Percentiles rank a stretch among this genome's conserved stretches.
These are phyloP conservation scores for Agonopterix arenella DNA, from an alignment of 2,888 invertebrate species.

Conservation along the genomic window DNA sequence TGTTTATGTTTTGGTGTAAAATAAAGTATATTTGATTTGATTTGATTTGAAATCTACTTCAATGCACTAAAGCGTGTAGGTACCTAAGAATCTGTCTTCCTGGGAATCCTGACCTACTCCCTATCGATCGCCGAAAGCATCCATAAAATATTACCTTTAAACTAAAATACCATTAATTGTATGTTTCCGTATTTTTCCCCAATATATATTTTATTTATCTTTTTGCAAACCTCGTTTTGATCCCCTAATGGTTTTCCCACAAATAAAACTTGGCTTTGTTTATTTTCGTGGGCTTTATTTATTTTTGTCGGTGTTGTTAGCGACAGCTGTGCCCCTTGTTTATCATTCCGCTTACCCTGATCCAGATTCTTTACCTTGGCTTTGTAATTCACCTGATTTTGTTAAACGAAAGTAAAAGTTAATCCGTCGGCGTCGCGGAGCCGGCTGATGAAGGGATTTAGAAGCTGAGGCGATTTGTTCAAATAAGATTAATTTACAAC, in stretches of 20 bases:
- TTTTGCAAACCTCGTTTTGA: constrained; percentile 43
- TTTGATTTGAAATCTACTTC: too few species aligned
- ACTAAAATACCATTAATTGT: not conserved
- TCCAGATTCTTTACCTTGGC: constrained; percentile 28
- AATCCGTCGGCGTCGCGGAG: constrained; percentile 11
- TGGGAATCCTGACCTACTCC: too few species aligned
- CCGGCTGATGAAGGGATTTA: too few species aligned
- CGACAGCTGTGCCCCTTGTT: constrained; percentile 57
- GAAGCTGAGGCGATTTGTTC: too few species aligned
- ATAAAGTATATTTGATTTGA: too few species aligned
- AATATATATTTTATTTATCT: constrained; percentile 43
- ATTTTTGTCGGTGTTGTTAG: constrained; percentile 51
- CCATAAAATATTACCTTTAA: too few species aligned
- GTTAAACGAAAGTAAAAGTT: constrained; percentile 4
- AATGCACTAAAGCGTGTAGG: too few species aligned
- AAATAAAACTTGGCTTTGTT: constrained; percentile 61
- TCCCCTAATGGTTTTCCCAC: constrained; percentile 61
- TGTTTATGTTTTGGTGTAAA: too few species aligned
- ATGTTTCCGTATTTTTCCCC: constrained; percentile 16
- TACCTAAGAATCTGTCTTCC: too few species aligned
- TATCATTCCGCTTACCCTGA: constrained; percentile 54
- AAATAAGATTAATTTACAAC: too few species aligned
- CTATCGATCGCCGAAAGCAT: too few species aligned
- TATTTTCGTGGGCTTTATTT: constrained; percentile 57
- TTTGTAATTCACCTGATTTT: constrained; percentile 42